Conservation (phyloP, 1,140 invertebrate genomes). For the Drosophila ercepeae region DNA sequence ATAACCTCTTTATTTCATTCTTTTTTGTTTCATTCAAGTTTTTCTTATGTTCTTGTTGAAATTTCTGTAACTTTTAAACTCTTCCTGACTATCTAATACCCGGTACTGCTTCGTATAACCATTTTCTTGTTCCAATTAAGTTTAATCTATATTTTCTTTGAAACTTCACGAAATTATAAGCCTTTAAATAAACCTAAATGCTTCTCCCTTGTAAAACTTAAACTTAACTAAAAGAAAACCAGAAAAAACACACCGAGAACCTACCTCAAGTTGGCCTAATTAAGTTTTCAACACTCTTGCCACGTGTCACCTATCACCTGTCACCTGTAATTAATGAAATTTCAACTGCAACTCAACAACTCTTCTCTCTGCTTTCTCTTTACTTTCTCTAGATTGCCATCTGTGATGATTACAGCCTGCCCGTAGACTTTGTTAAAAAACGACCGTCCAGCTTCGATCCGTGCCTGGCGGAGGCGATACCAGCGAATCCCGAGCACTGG, state of each 20-base stretch:
- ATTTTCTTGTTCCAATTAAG: no score
- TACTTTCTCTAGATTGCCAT: slow-evolving; percentile 87
- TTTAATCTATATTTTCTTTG: no score
- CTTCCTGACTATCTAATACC: no score
- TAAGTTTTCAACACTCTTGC: neutral
- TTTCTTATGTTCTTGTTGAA: no score
- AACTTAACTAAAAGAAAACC: neutral
- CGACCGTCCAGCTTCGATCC: slow-evolving; percentile 86
- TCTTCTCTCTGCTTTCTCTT: neutral
- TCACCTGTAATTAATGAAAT: neutral
- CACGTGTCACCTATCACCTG: neutral
- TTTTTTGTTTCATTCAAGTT: no score
- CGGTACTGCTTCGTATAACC: no score
- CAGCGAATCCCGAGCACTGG: slow-evolving; percentile 84
- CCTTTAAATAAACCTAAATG: no score
- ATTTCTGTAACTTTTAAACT: no score
- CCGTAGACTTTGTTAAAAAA: slow-evolving; percentile 90
- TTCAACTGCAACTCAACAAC: neutral
- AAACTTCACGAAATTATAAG: no score
- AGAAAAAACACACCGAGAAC: neutral
- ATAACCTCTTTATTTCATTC: no score
- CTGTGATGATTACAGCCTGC: slow-evolving; percentile 92
- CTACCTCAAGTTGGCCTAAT: neutral
- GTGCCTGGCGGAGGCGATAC: slow-evolving; percentile 85
- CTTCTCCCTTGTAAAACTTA: no score